Evolutionary conservation across 2,113 vertebrate species (phyloP).

Genomic region (Mormyrus lacerda): DNA sequence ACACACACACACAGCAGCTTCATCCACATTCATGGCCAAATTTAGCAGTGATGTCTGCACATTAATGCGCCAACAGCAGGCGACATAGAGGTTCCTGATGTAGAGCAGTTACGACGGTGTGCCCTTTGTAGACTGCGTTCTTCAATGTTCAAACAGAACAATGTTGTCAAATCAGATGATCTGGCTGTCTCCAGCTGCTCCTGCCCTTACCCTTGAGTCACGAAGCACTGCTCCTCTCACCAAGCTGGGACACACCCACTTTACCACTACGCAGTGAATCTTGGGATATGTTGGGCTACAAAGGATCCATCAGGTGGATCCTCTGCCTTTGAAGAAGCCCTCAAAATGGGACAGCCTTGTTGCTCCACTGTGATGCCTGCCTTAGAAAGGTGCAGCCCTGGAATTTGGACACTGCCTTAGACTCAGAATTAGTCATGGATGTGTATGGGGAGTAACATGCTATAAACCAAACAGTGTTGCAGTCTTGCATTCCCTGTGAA

Average conservation of each 20-base stretch:
- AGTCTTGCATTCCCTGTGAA: not conserved
- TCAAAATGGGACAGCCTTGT: too few species aligned
- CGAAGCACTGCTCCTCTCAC: not conserved
- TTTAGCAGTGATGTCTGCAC: not conserved
- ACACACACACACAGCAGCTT: constrained; percentile 11
- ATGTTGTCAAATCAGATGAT: too few species aligned
- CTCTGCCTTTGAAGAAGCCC: too few species aligned
- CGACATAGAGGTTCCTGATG: not conserved
- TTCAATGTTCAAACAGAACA: not conserved
- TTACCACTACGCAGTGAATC: not conserved
- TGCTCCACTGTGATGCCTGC: too few species aligned
- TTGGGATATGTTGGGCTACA: not conserved
- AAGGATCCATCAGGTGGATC: not conserved
- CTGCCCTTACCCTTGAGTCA: too few species aligned
- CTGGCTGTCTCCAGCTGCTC: too few species aligned
- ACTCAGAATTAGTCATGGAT: not conserved
- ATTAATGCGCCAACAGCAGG: not conserved
- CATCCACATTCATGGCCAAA: not conserved
- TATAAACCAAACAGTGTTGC: not conserved
- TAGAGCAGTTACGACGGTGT: not conserved
- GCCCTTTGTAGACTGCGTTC: not conserved
- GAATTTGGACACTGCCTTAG: not conserved
- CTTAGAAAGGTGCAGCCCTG: too few species aligned
- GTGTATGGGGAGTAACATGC: not conserved
- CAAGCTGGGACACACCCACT: not conserved